Conservation (phyloP, 1,140 invertebrate genomes). For the Eupristina koningsbergeri region DNA sequence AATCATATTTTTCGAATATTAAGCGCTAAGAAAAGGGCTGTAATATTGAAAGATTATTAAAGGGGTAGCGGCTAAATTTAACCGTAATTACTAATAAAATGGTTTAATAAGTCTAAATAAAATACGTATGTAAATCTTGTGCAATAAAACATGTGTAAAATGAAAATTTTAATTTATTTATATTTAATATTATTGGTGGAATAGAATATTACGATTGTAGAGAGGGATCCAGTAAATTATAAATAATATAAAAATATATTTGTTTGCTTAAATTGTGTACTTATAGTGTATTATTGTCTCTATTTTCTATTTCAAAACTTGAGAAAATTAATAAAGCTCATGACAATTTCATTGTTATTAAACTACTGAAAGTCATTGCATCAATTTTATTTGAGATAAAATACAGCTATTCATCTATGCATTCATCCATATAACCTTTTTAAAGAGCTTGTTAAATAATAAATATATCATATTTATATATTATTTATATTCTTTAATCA, state of each 20-base stretch:
- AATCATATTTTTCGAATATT: too few species aligned
- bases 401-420: background rate
- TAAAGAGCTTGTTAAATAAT: background rate
- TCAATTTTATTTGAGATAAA: background rate
- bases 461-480: too few species aligned
- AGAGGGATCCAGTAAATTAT: too few species aligned
- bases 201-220: too few species aligned
- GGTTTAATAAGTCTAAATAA: background rate
- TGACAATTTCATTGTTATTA: background rate
- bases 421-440: background rate
- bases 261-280: too few species aligned
- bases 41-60: too few species aligned
- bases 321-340: background rate
- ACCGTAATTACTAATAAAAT: background rate
- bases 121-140: background rate
- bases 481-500: too few species aligned
- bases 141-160: background rate
- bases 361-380: background rate
- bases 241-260: too few species aligned
- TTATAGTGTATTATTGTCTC: too few species aligned
- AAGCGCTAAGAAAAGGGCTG: too few species aligned
- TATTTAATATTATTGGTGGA: too few species aligned
- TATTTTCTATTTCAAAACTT: background rate
- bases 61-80: background rate
- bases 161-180: background rate